Conservation (phyloP, 2,888 invertebrate species). For the Meteorus colon region DNA sequence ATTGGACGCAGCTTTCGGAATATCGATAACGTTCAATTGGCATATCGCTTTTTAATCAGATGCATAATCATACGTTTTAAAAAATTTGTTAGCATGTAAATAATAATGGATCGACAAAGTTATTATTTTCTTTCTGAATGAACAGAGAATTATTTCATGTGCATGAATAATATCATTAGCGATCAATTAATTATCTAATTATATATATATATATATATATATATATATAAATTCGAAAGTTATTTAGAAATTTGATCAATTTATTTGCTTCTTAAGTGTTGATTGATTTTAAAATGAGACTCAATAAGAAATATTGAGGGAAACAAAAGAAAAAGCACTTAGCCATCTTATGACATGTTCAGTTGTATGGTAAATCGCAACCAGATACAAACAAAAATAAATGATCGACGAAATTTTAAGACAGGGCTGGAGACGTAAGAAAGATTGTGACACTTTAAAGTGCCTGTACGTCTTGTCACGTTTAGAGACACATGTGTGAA, state of each 20-base stretch:
- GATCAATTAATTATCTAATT: slow-evolving; percentile 42
- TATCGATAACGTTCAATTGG: slow-evolving; percentile 37
- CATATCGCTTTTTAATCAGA: slow-evolving; percentile 35
- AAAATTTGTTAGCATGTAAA: slow-evolving; percentile 53
- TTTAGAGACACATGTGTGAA: slow-evolving; percentile 64
- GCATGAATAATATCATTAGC: slow-evolving; percentile 41
- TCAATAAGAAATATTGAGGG: slow-evolving; percentile 8
- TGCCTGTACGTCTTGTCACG: slow-evolving; percentile 70
- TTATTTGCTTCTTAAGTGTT: slow-evolving; percentile 42
- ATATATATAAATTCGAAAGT: slow-evolving; percentile 48
- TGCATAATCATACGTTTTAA: slow-evolving; percentile 42
- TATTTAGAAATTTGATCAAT: slow-evolving; percentile 50
- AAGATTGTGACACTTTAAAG: slow-evolving; percentile 70
- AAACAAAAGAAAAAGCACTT: neutral
- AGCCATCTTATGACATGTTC: slow-evolving; percentile 14
- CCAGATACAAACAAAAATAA: slow-evolving; percentile 52
- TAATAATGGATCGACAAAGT: slow-evolving; percentile 49
- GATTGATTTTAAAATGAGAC: slow-evolving; percentile 44
- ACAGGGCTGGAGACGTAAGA: slow-evolving; percentile 66
- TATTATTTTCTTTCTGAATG: slow-evolving; percentile 26
- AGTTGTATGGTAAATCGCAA: slow-evolving; percentile 15
- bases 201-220: no score
- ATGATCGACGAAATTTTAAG: slow-evolving; percentile 67
- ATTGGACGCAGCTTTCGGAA: slow-evolving; percentile 27
- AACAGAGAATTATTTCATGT: slow-evolving; percentile 35